Evolutionary conservation across 37 sponge, comb jelly and placozoan genomes (phyloP), one percentile per base, ranked within the genome.

Genomic region (Oscarella lobularis): DNA sequence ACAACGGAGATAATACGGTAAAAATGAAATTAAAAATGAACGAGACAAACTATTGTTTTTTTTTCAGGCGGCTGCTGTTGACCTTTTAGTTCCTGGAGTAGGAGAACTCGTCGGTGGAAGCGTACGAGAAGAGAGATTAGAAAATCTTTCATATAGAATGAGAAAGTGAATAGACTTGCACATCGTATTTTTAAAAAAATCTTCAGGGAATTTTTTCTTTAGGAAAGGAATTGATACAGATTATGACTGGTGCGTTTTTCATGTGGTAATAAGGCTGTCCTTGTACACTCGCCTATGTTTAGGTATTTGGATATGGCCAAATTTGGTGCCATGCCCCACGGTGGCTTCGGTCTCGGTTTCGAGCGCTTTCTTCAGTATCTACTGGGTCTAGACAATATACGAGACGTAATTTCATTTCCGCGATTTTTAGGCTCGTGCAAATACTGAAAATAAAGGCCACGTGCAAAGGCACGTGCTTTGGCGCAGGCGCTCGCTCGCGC

Each of bases 311-410:
- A 94, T 66, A 68, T 94, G 60, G 39, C 90, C 2, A 29, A 79
- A 37, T 94, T 85, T 91, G 95, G 95, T 31, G 85, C 84, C 20
- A 80, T 94, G 33, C 88, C 88, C 2, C 92, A 91, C 54, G 95
- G 95, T 31, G 95, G 95, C 29, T 94, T 94, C 79, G 95, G 95
- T 31, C 81, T 94, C 35, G 95, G 95, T 20, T 94, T 94, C 81
- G 95, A 94, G 66, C 75, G 95, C 2, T 74, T 84, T 35, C 55
- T 94, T 3, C 91, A 90, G 72, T 81, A 76, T 2, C 41, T 90
- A 39, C 35, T 88, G 67, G 91, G 88, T 39, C 35, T 85, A 39
- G 80, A 75, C 29, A 67, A 90, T 60, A 90, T 94, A 31, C 66
- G 95, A 67, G 95, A 94, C 75, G 83, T 83, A 0, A 87, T 85